A percentile compares a stretch with the other conserved stretches of the same genome.
phyloP scores from a whole-genome alignment of 2,113 vertebrate species.

The Holacanthus passer region DNA sequence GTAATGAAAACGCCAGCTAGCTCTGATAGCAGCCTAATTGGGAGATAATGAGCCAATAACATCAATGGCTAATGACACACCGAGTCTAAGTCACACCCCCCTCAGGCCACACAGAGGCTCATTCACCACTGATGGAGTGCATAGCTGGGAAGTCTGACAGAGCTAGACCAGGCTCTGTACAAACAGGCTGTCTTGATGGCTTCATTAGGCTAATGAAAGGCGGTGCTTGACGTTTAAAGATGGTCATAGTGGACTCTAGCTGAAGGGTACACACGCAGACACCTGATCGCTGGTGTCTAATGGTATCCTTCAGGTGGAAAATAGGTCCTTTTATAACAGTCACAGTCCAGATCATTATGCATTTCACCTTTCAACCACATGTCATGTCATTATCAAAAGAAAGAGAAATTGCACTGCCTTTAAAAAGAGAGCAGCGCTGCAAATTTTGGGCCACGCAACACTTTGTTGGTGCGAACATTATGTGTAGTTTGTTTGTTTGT shows the following conservation, averaged over 20 bases:
- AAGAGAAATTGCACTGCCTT: neutral
- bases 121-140: constrained; percentile 79
- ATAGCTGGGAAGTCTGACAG: constrained; percentile 70
- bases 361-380: constrained; percentile 3
- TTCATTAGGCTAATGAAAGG: constrained; percentile 80
- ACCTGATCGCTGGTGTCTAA: constrained; percentile 45
- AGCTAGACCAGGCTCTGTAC: constrained; percentile 66
- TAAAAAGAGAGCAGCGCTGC: neutral
- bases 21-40: constrained; percentile 83
- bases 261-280: constrained; percentile 45
- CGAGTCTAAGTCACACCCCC: constrained; percentile 79
- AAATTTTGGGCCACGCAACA: neutral
- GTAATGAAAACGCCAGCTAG: constrained; percentile 81
- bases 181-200: constrained; percentile 78
- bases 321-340: neutral
- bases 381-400: constrained; percentile 2
- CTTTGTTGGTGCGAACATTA: constrained; percentile 35
- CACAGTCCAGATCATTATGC: neutral
- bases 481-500: constrained; percentile 53
- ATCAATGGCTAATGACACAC: constrained; percentile 84
- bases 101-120: constrained; percentile 79
- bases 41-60: constrained; percentile 85
- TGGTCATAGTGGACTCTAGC: constrained; percentile 53
- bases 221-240: constrained; percentile 61
- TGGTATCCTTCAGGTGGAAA: constrained; percentile 22